A percentile compares a stretch with the other conserved stretches of the same genome.
These are phyloP conservation scores for Pasiphila rectangulata DNA, from an alignment of 2,888 invertebrate species.

Conservation along the genomic window DNA sequence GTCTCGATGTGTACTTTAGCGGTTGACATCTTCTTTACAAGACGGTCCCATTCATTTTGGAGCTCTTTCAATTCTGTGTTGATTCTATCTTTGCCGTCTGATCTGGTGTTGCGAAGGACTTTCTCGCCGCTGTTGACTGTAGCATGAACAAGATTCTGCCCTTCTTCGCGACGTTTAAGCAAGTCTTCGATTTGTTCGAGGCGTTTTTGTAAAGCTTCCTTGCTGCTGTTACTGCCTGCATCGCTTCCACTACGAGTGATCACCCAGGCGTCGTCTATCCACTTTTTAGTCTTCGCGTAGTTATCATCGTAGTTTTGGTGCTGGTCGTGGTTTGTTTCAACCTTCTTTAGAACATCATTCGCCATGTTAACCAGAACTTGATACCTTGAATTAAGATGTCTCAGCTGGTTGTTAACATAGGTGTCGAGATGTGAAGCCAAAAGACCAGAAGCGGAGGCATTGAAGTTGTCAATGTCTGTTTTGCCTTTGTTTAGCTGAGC, in stretches of 20 bases:
- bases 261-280: slow-evolving; percentile 93
- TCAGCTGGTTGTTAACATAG: slow-evolving; percentile 92
- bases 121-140: slow-evolving; percentile 95
- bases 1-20: slow-evolving; percentile 95
- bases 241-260: slow-evolving; percentile 90
- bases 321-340: slow-evolving; percentile 92
- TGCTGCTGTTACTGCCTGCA: slow-evolving; percentile 87
- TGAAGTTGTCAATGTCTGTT: slow-evolving; percentile 90
- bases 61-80: slow-evolving; percentile 93
- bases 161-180: slow-evolving; percentile 90
- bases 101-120: slow-evolving; percentile 91
- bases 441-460: slow-evolving; percentile 87
- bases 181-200: slow-evolving; percentile 90
- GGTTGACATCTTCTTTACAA: slow-evolving; percentile 94
- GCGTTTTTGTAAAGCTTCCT: slow-evolving; percentile 90
- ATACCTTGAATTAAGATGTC: slow-evolving; percentile 92
- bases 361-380: slow-evolving; percentile 93
- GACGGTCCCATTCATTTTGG: slow-evolving; percentile 94
- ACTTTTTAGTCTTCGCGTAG: slow-evolving; percentile 87
- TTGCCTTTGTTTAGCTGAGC: slow-evolving; percentile 88
- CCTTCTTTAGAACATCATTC: slow-evolving; percentile 94
- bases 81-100: slow-evolving; percentile 93
- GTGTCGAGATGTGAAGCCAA: slow-evolving; percentile 92
- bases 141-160: slow-evolving; percentile 91
- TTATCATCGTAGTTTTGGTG: slow-evolving; percentile 90